Evolutionary conservation across 1,140 invertebrate genomes (phyloP).

Genomic region (Macrocentrus cingulum): DNA sequence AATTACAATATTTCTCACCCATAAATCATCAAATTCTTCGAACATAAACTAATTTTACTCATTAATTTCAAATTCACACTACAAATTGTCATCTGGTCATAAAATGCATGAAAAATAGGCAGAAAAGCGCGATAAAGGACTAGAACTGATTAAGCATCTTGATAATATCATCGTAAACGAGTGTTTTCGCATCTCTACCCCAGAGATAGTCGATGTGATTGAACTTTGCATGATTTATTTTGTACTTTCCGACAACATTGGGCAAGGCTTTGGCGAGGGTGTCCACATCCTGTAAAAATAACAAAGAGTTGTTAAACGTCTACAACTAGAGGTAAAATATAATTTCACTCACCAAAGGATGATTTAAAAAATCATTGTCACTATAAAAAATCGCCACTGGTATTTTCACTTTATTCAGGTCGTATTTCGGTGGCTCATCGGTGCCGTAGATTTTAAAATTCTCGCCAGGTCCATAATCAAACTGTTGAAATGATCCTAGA

Average conservation of each 20-base stretch:
- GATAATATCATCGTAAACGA: constrained; percentile 49
- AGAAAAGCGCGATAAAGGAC: background rate
- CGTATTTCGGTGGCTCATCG: constrained; percentile 56
- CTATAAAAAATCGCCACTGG: constrained; percentile 73
- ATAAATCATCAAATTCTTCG: too few relatives aligned
- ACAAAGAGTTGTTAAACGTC: constrained; percentile 10
- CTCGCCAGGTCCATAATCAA: constrained; percentile 56
- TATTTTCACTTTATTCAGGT: constrained; percentile 56
- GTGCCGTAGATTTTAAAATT: constrained; percentile 59
- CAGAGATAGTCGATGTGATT: constrained; percentile 60
- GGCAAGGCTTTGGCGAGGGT: constrained; percentile 62
- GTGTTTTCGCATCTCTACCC: constrained; percentile 50
- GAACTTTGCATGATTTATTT: constrained; percentile 52
- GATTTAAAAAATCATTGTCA: constrained; percentile 71
- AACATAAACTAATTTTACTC: too few relatives aligned
- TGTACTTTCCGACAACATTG: constrained; percentile 47
- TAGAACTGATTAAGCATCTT: constrained; percentile 31
- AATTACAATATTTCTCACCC: too few relatives aligned
- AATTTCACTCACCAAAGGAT: constrained; percentile 50
- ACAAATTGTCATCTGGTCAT: too few relatives aligned
- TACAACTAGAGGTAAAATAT: constrained; percentile 6
- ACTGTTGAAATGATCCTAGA: constrained; percentile 57
- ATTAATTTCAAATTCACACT: too few relatives aligned
- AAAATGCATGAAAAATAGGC: too few relatives aligned
- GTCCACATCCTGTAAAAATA: constrained; percentile 59